These are phyloP conservation scores for Lagopus leucura DNA, from an alignment of 2,113 vertebrate genomes.

Conservation along the genomic window DNA sequence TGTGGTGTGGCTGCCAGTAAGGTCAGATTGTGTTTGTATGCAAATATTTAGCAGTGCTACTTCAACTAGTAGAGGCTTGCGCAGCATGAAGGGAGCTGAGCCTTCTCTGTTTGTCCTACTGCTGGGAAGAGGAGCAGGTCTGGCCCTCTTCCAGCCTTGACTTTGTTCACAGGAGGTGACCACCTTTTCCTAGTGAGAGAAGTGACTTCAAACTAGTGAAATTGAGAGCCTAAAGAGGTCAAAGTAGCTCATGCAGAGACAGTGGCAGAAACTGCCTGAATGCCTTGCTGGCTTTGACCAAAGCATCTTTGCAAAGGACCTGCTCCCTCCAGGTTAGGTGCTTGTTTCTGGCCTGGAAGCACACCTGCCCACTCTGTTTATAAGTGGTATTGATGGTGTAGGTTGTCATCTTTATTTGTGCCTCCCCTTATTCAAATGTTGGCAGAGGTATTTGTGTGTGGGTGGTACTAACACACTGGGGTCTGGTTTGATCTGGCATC, in stretches of 20 bases:
- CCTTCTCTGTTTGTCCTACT: background rate
- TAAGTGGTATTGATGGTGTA: background rate
- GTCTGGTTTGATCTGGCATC: background rate
- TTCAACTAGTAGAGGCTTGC: background rate
- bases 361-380: accelerated
- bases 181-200: background rate
- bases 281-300: background rate
- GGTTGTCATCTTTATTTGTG: background rate
- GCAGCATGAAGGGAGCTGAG: accelerated
- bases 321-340: background rate
- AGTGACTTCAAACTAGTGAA: background rate
- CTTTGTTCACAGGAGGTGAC: background rate
- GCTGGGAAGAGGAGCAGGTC: background rate
- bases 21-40: background rate
- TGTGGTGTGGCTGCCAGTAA: background rate
- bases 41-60: background rate
- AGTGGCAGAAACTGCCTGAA: accelerated
- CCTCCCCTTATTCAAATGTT: accelerated
- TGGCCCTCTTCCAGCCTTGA: background rate
- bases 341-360: accelerated
- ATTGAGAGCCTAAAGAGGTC: accelerated
- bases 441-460: background rate
- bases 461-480: accelerated
- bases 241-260: accelerated
- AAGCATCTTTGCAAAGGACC: background rate